Percentiles rank a stretch among this genome's conserved stretches.
phyloP scores from a whole-genome alignment of 1,140 invertebrate genomes.

The Littorina saxatilis region DNA sequence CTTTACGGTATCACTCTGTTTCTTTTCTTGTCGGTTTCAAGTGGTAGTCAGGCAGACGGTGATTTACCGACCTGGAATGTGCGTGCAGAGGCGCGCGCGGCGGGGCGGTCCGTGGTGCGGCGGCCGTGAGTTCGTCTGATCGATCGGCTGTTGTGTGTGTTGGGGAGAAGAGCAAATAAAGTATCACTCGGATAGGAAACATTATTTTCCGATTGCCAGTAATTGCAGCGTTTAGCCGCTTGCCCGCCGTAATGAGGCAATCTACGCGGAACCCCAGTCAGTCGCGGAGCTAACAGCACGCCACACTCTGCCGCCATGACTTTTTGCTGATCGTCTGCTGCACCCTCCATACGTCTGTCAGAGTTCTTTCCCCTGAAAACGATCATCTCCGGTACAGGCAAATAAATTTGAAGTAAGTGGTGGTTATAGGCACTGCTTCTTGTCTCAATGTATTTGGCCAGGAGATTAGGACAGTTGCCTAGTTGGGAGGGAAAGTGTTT shows the following conservation, averaged over 20 bases:
- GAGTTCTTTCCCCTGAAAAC: background rate
- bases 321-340: background rate
- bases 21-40: too few relatives aligned
- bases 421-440: background rate
- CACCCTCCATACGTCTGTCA: background rate
- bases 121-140: background rate
- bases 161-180: conserved; percentile 31
- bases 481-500: too few relatives aligned
- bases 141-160: conserved; percentile 17
- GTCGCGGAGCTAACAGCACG: background rate
- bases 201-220: conserved; percentile 33
- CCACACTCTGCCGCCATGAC: background rate
- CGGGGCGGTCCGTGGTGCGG: background rate
- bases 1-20: too few relatives aligned
- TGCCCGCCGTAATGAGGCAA: background rate
- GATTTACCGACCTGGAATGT: background rate
- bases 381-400: conserved; percentile 1
- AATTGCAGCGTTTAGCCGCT: conserved; percentile 1
- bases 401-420: conserved; percentile 18
- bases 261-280: background rate
- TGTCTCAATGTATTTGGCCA: background rate
- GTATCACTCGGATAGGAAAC: conserved; percentile 32
- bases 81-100: background rate
- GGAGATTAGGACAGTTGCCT: too few relatives aligned
- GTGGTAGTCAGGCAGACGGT: background rate